Conservation (phyloP, 2,113 vertebrate genomes). For the Ammodytes marinus region DNA sequence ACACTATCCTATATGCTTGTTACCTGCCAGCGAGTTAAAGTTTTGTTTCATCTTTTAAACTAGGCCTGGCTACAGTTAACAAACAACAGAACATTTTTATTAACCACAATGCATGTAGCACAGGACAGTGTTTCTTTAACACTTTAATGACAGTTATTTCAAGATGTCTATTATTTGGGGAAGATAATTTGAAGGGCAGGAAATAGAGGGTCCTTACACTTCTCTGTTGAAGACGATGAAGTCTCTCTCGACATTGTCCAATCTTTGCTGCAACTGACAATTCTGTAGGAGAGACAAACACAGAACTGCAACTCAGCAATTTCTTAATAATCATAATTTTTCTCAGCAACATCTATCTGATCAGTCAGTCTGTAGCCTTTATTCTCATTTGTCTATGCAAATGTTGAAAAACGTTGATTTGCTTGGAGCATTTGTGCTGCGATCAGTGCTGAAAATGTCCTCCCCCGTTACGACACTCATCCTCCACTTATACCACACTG, state of each 20-base stretch:
- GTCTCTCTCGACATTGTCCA: slow-evolving; percentile 94
- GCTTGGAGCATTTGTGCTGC: no score
- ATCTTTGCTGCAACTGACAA: slow-evolving; percentile 90
- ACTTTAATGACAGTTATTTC: background rate
- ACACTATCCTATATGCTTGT: slow-evolving; percentile 36
- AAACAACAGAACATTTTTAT: background rate
- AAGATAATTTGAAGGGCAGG: background rate
- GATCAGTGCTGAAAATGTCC: no score
- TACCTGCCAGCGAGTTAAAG: slow-evolving; percentile 1
- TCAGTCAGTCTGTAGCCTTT: no score
- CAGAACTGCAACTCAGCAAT: slow-evolving; percentile 9
- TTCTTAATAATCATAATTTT: background rate
- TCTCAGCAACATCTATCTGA: background rate
- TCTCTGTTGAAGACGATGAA: slow-evolving; percentile 99
- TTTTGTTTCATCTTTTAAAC: background rate
- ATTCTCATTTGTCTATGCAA: no score
- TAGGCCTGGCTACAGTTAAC: background rate
- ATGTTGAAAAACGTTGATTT: no score
- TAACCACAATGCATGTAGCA: background rate
- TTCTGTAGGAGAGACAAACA: slow-evolving; percentile 80
- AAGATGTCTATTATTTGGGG: background rate
- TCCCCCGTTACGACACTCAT: no score
- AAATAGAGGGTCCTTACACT: slow-evolving; percentile 88
- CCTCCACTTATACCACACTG: no score
- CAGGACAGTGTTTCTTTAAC: background rate